Evolutionary conservation across 35 echinoderm and acorn worm genomes (phyloP).

Genomic region (Lytechinus variegatus): DNA sequence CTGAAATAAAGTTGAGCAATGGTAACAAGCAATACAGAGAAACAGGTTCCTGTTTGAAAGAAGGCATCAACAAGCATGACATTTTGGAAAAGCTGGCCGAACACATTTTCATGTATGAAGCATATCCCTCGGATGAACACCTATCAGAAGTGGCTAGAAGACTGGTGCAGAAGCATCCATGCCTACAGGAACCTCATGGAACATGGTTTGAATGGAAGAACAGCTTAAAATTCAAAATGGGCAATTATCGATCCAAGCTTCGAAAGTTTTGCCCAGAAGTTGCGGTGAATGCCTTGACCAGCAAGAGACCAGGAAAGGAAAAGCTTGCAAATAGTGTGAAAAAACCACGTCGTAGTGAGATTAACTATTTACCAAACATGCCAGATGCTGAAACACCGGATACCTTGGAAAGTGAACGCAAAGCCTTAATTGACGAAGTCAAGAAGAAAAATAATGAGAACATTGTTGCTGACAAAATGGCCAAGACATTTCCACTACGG

Average conservation of each 20-base stretch:
- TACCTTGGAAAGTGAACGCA: conserved; percentile 7
- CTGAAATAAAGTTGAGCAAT: conserved; percentile 38
- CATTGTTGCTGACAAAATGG: conserved; percentile 33
- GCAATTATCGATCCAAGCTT: no score
- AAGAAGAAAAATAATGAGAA: conserved; percentile 8
- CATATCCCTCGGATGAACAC: no score
- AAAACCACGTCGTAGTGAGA: conserved; percentile 11
- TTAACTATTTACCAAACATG: conserved; percentile 11
- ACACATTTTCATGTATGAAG: no score
- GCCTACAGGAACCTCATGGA: no score
- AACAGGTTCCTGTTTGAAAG: background rate
- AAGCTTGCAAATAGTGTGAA: conserved; percentile 26
- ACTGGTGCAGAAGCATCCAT: no score
- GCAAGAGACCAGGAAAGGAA: conserved; percentile 32
- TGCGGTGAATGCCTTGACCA: no score
- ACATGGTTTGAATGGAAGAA: no score
- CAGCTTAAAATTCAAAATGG: no score
- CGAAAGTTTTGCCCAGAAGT: no score
- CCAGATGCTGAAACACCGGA: background rate
- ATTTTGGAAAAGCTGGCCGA: conserved; percentile 42
- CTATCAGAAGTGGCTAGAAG: no score
- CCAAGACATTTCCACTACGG: background rate
- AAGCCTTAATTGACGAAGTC: background rate
- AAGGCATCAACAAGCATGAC: conserved; percentile 38
- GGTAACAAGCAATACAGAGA: conserved; percentile 34